A percentile compares a stretch with the other conserved stretches of the same genome.
phyloP scores from a whole-genome alignment of 2,797 vertebrate genomes.

The Antennarius maculatus region DNA sequence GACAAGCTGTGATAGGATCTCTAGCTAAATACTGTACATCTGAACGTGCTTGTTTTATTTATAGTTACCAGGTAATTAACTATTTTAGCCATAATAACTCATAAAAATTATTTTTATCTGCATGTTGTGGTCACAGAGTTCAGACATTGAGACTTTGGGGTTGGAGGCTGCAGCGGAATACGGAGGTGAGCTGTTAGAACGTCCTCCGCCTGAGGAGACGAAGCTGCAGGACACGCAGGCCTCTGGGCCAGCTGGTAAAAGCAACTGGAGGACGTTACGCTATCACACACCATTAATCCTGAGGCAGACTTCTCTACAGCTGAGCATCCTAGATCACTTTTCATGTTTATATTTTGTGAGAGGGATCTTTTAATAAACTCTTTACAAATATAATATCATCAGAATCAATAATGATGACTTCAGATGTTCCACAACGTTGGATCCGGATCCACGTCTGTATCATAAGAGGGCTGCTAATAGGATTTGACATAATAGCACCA shows the following conservation, averaged over 20 bases:
- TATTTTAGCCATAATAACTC: not conserved
- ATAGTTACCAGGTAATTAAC: not conserved
- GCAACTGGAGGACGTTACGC: no score
- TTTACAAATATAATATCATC: no score
- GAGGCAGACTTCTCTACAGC: no score
- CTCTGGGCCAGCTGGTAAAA: conserved; percentile 67
- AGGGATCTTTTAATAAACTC: no score
- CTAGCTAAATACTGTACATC: not conserved
- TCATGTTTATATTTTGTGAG: no score
- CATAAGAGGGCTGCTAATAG: no score
- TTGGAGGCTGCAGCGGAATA: conserved; percentile 78
- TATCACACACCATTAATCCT: no score
- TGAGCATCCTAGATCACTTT: no score
- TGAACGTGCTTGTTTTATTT: not conserved
- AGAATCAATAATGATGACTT: no score
- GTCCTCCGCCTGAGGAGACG: conserved; percentile 65
- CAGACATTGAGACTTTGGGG: conserved; percentile 88
- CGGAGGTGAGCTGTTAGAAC: conserved; percentile 66
- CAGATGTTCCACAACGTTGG: no score
- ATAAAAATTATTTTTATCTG: not conserved
- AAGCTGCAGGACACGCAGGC: conserved; percentile 58
- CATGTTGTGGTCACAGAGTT: conserved; percentile 83
- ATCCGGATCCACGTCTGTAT: no score
- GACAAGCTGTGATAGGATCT: not conserved
- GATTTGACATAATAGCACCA: no score